Percentiles rank a stretch among this genome's conserved stretches.
phyloP scores from a whole-genome alignment of 2,888 invertebrate species.

The Mesorhabditis sp. region DNA sequence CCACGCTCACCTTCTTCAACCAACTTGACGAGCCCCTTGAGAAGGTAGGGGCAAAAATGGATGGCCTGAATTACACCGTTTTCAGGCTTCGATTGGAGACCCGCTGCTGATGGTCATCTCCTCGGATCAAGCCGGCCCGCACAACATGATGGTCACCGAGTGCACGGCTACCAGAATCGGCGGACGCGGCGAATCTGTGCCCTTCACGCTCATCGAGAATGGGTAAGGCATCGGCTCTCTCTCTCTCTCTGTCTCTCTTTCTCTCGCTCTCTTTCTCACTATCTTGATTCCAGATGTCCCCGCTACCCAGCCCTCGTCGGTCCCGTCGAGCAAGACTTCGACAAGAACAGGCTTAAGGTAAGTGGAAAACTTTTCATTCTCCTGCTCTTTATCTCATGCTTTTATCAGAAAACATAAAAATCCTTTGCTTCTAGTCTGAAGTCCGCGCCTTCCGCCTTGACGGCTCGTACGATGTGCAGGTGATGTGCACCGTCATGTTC shows the following conservation, averaged over 20 bases:
- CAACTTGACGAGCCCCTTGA: conserved; percentile 49
- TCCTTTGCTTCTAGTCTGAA: conserved; percentile 26
- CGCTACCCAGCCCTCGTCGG: conserved; percentile 58
- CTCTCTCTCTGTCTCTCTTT: not conserved
- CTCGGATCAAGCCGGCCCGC: conserved; percentile 57
- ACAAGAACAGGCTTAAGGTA: conserved; percentile 54
- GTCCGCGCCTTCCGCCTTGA: conserved; percentile 58
- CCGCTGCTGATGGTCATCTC: conserved; percentile 52
- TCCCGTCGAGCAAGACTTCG: conserved; percentile 57
- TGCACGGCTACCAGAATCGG: conserved; percentile 58
- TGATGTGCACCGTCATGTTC: conserved; percentile 58
- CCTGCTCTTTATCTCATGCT: too few relatives aligned
- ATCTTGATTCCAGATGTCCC: conserved; percentile 44
- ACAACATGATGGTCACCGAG: conserved; percentile 59
- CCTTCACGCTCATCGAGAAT: conserved; percentile 58
- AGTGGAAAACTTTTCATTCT: not conserved
- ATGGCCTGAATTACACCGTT: not conserved
- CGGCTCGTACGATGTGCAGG: conserved; percentile 58
- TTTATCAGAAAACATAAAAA: too few relatives aligned
- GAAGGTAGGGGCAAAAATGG: conserved; percentile 17
- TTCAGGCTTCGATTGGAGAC: conserved; percentile 55
- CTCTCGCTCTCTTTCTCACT: not conserved
- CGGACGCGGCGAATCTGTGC: conserved; percentile 56
- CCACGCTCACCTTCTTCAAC: conserved; percentile 54
- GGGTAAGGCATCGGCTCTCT: conserved; percentile 29